Evolutionary conservation across 2,113 vertebrate genomes (phyloP).

Genomic region (Indicator indicator): DNA sequence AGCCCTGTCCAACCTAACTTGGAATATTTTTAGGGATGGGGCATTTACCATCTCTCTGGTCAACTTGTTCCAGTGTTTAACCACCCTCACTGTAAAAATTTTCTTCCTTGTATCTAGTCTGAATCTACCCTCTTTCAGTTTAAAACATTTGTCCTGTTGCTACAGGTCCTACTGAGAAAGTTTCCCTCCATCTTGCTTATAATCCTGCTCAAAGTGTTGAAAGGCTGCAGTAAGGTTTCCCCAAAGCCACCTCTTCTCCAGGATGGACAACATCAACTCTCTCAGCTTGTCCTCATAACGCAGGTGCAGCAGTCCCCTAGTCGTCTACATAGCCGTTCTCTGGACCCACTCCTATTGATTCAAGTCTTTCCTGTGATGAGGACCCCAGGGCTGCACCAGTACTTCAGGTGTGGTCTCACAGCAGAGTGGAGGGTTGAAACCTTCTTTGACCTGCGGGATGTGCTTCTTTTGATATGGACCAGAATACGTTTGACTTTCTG

Average conservation of each 20-base stretch:
- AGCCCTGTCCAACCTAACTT: neutral
- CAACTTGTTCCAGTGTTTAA: too few species aligned
- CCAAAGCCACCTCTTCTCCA: too few species aligned
- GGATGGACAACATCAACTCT: too few species aligned
- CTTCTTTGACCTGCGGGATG: neutral
- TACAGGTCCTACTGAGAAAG: too few species aligned
- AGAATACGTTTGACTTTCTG: rapidly evolving
- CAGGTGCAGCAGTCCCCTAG: neutral
- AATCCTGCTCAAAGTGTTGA: too few species aligned
- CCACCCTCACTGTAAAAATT: too few species aligned
- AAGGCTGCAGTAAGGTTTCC: too few species aligned
- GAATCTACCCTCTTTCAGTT: too few species aligned
- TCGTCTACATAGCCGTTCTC: neutral
- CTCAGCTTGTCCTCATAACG: neutral
- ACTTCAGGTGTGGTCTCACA: neutral
- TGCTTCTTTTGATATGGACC: rapidly evolving
- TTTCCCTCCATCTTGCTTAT: too few species aligned
- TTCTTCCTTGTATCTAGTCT: too few species aligned
- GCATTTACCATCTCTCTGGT: neutral
- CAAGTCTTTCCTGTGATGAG: neutral
- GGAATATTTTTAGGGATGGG: neutral
- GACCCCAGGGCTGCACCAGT: neutral
- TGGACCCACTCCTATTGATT: rapidly evolving
- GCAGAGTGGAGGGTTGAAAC: neutral
- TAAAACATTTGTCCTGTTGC: too few species aligned